Percentiles rank a stretch among this genome's conserved stretches.
These are phyloP conservation scores for Pangasius macronema DNA, from an alignment of 2,797 vertebrate genomes.

Conservation along the genomic window DNA sequence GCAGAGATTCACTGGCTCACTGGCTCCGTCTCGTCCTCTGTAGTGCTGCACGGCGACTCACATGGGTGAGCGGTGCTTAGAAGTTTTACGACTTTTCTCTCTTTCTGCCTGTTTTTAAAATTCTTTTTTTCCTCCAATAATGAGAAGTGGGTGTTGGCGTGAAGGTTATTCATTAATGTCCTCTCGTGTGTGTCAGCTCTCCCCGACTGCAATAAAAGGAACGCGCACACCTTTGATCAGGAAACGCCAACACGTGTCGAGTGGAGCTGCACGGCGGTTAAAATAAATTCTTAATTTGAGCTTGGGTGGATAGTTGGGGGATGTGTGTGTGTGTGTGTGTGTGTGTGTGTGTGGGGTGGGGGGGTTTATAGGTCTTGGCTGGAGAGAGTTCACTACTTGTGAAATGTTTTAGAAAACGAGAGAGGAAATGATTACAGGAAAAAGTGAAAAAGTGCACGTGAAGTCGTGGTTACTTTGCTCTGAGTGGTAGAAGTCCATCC, in stretches of 20 bases:
- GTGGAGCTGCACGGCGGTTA: conserved; percentile 77
- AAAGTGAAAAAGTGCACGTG: background rate
- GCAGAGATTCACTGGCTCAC: background rate
- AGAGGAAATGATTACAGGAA: background rate
- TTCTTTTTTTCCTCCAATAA: conserved; percentile 60
- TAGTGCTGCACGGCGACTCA: background rate
- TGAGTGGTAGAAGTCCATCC: background rate
- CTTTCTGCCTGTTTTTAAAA: background rate
- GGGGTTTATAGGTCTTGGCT: too few species aligned
- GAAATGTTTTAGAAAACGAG: background rate
- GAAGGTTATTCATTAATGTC: conserved; percentile 85
- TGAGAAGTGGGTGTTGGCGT: conserved; percentile 75
- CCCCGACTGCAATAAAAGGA: conserved; percentile 76
- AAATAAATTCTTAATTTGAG: conserved; percentile 82
- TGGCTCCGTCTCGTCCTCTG: background rate
- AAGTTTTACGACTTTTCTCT: conserved; percentile 35
- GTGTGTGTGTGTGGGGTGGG: conserved; percentile 37
- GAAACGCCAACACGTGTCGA: conserved; percentile 76
- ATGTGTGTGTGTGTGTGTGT: too few species aligned
- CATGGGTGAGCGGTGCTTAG: conserved; percentile 17
- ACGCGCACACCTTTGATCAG: conserved; percentile 78
- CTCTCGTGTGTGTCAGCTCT: conserved; percentile 75
- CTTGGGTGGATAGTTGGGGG: conserved; percentile 65
- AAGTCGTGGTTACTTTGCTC: background rate
- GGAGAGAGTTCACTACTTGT: conserved; percentile 12